Evolutionary conservation across 2,888 invertebrate species (phyloP).

Genomic region (Agrochola litura): DNA sequence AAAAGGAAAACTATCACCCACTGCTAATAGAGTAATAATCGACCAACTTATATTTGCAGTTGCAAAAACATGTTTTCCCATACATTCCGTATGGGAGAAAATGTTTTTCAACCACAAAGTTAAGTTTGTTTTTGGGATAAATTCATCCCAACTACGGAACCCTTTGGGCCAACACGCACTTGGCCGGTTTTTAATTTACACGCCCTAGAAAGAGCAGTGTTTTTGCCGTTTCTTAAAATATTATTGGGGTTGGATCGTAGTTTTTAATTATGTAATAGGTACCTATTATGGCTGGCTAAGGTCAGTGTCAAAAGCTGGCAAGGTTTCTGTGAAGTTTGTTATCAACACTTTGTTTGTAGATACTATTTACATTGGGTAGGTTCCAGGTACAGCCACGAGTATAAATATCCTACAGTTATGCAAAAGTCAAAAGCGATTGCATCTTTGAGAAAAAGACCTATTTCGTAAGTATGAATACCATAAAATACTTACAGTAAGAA

Average conservation of each 20-base stretch:
- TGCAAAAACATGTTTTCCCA: too few species aligned
- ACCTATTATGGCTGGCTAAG: slow-evolving; percentile 5
- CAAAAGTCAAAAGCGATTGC: not conserved
- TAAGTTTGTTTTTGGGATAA: too few species aligned
- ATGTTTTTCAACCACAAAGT: too few species aligned
- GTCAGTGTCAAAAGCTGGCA: slow-evolving; percentile 1
- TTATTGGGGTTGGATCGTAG: not conserved
- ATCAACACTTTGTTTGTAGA: slow-evolving; percentile 12
- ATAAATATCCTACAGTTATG: not conserved
- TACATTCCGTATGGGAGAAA: too few species aligned
- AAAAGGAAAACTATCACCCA: too few species aligned
- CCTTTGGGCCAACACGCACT: too few species aligned
- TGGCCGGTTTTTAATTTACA: slow-evolving; percentile 14
- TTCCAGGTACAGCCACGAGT: not conserved
- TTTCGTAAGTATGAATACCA: not conserved
- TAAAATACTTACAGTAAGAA: not conserved
- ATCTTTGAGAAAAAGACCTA: not conserved
- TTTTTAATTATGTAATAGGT: slow-evolving; percentile 18
- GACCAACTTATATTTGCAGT: too few species aligned
- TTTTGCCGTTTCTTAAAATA: slow-evolving; percentile 1
- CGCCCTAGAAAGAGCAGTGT: not conserved
- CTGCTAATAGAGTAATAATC: too few species aligned
- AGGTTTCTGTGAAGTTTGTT: slow-evolving; percentile 3
- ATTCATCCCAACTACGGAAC: too few species aligned
- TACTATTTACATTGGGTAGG: not conserved